phyloP scores from a whole-genome alignment of 2,113 vertebrate species.

The Pseudorasbora parva region DNA sequence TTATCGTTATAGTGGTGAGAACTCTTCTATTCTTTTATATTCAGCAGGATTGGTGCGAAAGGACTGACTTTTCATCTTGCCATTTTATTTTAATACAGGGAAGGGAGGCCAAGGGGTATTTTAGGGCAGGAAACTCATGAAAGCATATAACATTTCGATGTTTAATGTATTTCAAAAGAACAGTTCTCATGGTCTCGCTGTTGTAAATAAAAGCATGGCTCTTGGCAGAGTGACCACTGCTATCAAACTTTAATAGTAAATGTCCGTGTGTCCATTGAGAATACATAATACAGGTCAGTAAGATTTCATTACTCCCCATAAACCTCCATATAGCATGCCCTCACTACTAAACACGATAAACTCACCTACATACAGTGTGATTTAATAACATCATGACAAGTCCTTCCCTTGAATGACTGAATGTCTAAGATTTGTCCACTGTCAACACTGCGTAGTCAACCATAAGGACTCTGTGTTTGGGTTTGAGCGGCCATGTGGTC shows the following conservation, averaged over 20 bases:
- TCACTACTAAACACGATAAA: neutral
- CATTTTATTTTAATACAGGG: neutral
- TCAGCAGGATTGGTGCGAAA: too few relatives aligned
- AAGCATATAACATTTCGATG: neutral
- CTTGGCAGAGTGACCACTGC: neutral
- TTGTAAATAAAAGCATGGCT: neutral
- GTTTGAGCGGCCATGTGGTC: conserved; percentile 30
- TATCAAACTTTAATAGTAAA: neutral
- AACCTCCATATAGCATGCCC: neutral
- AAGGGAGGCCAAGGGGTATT: neutral
- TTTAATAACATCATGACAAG: conserved; percentile 50
- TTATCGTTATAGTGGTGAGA: too few relatives aligned
- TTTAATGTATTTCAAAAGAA: neutral
- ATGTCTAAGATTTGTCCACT: conserved; percentile 37
- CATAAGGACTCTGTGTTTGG: conserved; percentile 45
- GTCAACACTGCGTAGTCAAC: conserved; percentile 41
- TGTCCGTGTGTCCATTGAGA: neutral
- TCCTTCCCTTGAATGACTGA: neutral
- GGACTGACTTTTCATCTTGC: too few relatives aligned
- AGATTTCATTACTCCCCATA: neutral
- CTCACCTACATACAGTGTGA: neutral
- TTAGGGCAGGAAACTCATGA: neutral
- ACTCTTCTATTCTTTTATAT: too few relatives aligned
- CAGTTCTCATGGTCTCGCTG: neutral
- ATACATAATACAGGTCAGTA: neutral